Conservation (phyloP, 2,888 invertebrate species). For the Eustalomyia histrio region DNA sequence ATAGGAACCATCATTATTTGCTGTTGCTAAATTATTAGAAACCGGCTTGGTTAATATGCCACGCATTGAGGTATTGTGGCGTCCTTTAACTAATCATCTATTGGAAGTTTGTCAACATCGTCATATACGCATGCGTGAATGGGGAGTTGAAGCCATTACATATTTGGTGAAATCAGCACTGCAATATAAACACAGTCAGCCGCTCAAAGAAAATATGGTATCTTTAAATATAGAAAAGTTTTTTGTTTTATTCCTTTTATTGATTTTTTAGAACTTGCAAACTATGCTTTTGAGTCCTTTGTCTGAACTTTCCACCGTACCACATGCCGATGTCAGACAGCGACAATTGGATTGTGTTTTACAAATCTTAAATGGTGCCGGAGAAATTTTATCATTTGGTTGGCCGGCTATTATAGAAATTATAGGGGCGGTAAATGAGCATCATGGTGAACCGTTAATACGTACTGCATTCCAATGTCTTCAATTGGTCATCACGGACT, state of each 20-base stretch:
- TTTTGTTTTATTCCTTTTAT: constrained; percentile 12
- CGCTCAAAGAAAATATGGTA: constrained; percentile 91
- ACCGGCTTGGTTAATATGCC: constrained; percentile 96
- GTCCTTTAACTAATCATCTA: constrained; percentile 96
- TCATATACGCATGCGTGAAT: constrained; percentile 96
- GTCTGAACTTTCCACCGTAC: constrained; percentile 93
- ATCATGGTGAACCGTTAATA: constrained; percentile 95
- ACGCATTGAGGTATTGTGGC: constrained; percentile 96
- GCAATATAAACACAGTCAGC: constrained; percentile 90
- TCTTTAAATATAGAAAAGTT: constrained; percentile 17
- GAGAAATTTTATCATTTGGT: constrained; percentile 94
- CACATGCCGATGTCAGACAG: constrained; percentile 96
- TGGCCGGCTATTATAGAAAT: constrained; percentile 97
- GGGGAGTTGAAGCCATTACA: constrained; percentile 98
- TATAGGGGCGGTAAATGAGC: constrained; percentile 95
- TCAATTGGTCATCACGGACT: constrained; percentile 96
- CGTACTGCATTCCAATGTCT: constrained; percentile 97
- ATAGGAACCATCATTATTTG: constrained; percentile 96
- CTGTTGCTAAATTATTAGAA: constrained; percentile 98
- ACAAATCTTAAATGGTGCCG: constrained; percentile 94
- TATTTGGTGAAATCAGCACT: constrained; percentile 95
- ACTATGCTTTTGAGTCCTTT: constrained; percentile 92
- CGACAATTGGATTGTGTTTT: constrained; percentile 96
- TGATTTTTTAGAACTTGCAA: constrained; percentile 84
- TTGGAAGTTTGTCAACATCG: constrained; percentile 97